A percentile compares a stretch with the other conserved stretches of the same genome.
phyloP scores from a whole-genome alignment of 2,888 invertebrate genomes.

The Eubasilissa splendida region DNA sequence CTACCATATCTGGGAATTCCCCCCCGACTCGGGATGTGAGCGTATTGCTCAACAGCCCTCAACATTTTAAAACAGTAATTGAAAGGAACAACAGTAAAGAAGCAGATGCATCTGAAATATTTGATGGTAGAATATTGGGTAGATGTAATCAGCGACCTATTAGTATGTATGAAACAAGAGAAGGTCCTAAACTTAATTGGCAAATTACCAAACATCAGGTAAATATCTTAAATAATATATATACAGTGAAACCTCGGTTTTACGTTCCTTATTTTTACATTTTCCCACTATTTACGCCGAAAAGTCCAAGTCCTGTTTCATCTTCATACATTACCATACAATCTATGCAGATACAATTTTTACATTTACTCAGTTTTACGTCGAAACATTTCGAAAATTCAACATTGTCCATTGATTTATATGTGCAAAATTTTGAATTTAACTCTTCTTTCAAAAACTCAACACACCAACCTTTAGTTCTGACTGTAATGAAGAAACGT shows the following conservation, averaged over 20 bases:
- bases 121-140: conserved; percentile 66
- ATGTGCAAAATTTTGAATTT: too few relatives aligned
- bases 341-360: too few relatives aligned
- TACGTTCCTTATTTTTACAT: too few relatives aligned
- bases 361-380: too few relatives aligned
- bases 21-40: conserved; percentile 61
- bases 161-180: conserved; percentile 90
- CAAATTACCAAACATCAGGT: conserved; percentile 76
- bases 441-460: too few relatives aligned
- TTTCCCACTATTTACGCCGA: too few relatives aligned
- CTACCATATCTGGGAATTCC: conserved; percentile 64
- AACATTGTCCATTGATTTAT: too few relatives aligned
- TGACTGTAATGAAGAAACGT: too few relatives aligned
- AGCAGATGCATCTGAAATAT: conserved; percentile 69
- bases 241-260: neutral
- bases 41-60: conserved; percentile 36
- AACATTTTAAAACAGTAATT: conserved; percentile 35
- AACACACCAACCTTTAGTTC: too few relatives aligned
- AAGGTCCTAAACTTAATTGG: conserved; percentile 77
- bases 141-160: conserved; percentile 80
- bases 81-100: conserved; percentile 69
- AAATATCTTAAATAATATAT: conserved; percentile 59
- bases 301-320: too few relatives aligned
- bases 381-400: too few relatives aligned
- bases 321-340: too few relatives aligned